Evolutionary conservation across 1,140 invertebrate genomes (phyloP).

Genomic region (Scylla paramamosain): DNA sequence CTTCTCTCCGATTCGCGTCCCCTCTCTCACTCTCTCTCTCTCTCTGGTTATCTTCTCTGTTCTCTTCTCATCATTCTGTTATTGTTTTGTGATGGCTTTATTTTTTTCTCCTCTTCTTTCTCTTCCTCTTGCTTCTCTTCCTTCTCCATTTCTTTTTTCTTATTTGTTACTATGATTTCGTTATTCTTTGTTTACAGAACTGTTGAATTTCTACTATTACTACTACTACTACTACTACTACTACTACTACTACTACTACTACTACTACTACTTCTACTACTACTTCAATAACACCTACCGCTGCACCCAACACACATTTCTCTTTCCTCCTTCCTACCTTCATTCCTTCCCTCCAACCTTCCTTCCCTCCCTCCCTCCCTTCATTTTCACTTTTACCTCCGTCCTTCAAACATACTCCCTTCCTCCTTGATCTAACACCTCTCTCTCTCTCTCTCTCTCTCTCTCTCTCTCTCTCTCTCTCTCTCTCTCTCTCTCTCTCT

Average conservation of each 20-base stretch:
- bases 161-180: background rate
- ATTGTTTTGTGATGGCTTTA: too few relatives aligned
- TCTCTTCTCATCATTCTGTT: too few relatives aligned
- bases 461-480: constrained; percentile 19
- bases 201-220: background rate
- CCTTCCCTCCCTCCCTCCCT: background rate
- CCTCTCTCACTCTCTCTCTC: background rate
- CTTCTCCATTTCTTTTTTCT: background rate
- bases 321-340: background rate
- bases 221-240: background rate
- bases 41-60: background rate
- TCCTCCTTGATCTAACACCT: background rate
- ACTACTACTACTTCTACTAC: background rate
- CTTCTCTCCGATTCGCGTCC: background rate
- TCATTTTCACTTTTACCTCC: background rate
- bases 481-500: background rate
- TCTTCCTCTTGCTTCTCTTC: background rate
- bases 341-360: constrained; percentile 9
- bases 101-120: background rate
- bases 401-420: too few relatives aligned
- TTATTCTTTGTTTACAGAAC: too few relatives aligned
- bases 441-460: background rate
- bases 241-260: background rate
- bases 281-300: background rate
- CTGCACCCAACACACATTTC: background rate